These are phyloP conservation scores for Microdon myrmicae DNA, from an alignment of 2,888 invertebrate species.

Conservation along the genomic window DNA sequence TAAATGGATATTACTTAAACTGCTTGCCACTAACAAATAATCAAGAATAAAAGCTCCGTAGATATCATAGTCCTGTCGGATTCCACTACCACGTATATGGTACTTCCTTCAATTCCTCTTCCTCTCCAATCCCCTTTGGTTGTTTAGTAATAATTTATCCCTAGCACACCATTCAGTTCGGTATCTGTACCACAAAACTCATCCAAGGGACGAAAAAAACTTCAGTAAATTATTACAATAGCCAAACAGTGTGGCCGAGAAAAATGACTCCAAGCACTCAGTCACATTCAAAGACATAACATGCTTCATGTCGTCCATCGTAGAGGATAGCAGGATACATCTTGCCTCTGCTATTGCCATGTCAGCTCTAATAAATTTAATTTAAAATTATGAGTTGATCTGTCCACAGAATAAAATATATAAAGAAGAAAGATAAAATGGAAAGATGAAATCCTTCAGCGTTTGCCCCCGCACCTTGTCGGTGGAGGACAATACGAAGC, in stretches of 20 bases:
- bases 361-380: conserved; percentile 50
- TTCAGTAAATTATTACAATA: conserved; percentile 18
- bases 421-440: conserved; percentile 20
- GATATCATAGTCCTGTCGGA: too few relatives aligned
- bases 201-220: too few relatives aligned
- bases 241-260: conserved; percentile 25
- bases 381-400: conserved; percentile 52
- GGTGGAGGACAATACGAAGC: conserved; percentile 3
- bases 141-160: too few relatives aligned
- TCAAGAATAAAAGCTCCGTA: too few relatives aligned
- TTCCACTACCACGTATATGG: too few relatives aligned
- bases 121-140: too few relatives aligned
- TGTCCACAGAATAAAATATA: conserved; percentile 48
- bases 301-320: conserved; percentile 17
- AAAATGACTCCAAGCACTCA: conserved; percentile 26
- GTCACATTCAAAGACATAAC: conserved; percentile 9
- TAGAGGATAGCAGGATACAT: conserved; percentile 4
- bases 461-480: background rate
- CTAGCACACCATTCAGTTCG: too few relatives aligned
- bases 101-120: too few relatives aligned
- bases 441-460: conserved; percentile 12
- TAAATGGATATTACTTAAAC: too few relatives aligned
- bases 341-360: conserved; percentile 30
- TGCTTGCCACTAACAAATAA: too few relatives aligned
- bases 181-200: too few relatives aligned